Evolutionary conservation across 2,888 invertebrate species (phyloP), one percentile per base, ranked within the genome.

Genomic region (Plagodis dolabraria): DNA sequence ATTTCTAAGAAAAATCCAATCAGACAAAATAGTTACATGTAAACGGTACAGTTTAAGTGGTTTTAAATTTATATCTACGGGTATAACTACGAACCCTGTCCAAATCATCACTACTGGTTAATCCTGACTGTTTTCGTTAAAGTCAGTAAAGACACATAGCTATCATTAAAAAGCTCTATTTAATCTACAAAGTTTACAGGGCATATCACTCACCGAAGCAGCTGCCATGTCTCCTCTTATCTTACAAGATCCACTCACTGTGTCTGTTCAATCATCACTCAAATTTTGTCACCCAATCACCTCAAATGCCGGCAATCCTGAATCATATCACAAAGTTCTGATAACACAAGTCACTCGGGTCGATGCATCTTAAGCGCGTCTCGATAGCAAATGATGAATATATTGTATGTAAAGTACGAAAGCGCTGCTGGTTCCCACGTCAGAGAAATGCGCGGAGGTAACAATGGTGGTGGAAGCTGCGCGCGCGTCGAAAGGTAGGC

Each of bases 401-500:
- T 80, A 75, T 68, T 65, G 70, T 75, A 70, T 75, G 84, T 89
- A 87, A 85, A 81, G 80, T 89, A 90, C 90, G 82, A 83, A 83
- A 75, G 83, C 82, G 82, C 74, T 69, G 82, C 74, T 69, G 74
- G 82, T 91, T 92, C 92, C 86, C 92, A 92, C 92, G 91, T 80
- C 82, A 86, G 90, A 87, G 92, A 92, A 91, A 92, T 88, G 91
- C 86, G 77, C 49, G 43, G 36, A 79, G 78, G 74, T 38, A 74
- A 89, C 60, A 61, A 89, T 86, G 82, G 83, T 86, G 80, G 85
- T 81, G 82, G 83, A 86, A 80, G 85, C 81, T 89, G 90, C 92
- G 91, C 89, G 88, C 81, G 89, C 84, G 87, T 90, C 87, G 92
- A 92, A 91, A 92, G 92, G 92, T 86, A 85, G 85, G 89, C 91